Base-by-base conservation (phyloP, 2,113 vertebrate species). In the Podiceps cristatus region DNA sequence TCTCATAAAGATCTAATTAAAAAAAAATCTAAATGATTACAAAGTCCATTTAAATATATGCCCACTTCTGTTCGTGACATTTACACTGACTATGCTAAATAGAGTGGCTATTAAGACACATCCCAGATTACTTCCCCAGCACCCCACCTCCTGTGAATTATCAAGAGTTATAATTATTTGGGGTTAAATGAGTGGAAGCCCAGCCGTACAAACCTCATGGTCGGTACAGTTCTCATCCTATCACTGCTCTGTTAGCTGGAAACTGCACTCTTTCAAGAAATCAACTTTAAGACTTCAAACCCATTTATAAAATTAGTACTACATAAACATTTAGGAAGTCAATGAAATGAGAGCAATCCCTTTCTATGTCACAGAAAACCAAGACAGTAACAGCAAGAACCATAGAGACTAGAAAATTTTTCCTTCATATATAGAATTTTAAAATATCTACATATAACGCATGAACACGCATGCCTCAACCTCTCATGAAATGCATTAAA, bases 391-490 rank as follows among this genome's bases (percentile, higher is more conserved):
- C 2, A 80, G 20, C 29, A 94, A 73, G 58, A 91, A 40, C 45
- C 11, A 0, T 24, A 55, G 1, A 67, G n/a, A 86, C n/a, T 11
- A 3, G 19, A 75, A 86, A 55, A 35, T 16, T 24, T 50, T 72
- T 60, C 35, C 13, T 71, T 79, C 33, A 44, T 6, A 5, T 7
- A 13, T 0, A 68, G 9, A 72, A 60, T 47, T 85, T 66, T 23
- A 73, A 86, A 68, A 80, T 25, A 55, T 1, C 59, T 2, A 5
- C 22, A 24, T 23, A 10, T 6, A 66, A 19, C 27, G 29, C 3
- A 53, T 4, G 28, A 86, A 83, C 28, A 59, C 0, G 0, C 14
- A 13, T 0, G 0, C 14, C 23, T 68, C 58, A 63, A 20, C 15
- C 9, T 72, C 42, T 71, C 33, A 14, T 5, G 8, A 40, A 62